A percentile compares a stretch with the other conserved stretches of the same genome.
Conservation (phyloP, 2,888 invertebrate species). For the Ferdinandea cuprea region DNA sequence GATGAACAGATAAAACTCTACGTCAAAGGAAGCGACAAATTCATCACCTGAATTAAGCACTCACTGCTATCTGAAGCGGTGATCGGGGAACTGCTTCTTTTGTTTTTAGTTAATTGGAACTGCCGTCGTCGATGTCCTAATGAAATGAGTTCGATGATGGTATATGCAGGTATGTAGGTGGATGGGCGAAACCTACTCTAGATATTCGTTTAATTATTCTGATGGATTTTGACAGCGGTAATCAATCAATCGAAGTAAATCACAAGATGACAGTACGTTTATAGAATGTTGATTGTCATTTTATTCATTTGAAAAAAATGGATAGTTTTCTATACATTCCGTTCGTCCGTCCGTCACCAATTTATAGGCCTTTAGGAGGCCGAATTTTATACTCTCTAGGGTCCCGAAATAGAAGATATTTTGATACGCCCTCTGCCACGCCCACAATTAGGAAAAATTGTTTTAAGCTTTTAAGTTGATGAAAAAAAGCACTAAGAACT, state of each 20-base stretch:
- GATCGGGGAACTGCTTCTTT: not conserved
- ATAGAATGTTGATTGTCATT: constrained; percentile 11
- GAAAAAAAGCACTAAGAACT: too few relatives aligned
- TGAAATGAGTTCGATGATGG: constrained; percentile 16
- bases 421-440: too few relatives aligned
- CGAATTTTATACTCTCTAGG: too few relatives aligned
- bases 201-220: constrained; percentile 32
- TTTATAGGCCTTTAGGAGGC: too few relatives aligned
- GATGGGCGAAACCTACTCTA: not conserved
- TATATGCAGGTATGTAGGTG: not conserved
- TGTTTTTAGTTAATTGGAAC: constrained; percentile 17
- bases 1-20: constrained; percentile 3
- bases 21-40: constrained; percentile 16
- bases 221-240: constrained; percentile 35
- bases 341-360: too few relatives aligned
- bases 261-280: constrained; percentile 10
- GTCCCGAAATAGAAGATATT: too few relatives aligned
- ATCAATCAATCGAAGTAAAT: constrained; percentile 33
- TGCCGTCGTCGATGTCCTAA: not conserved
- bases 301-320: not conserved
- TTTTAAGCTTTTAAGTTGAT: too few relatives aligned
- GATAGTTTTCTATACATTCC: too few relatives aligned
- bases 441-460: too few relatives aligned
- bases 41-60: constrained; percentile 25
- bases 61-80: constrained; percentile 1